A percentile compares a stretch with the other conserved stretches of the same genome.
These are phyloP conservation scores for Linepithema humile DNA, from an alignment of 1,140 invertebrate genomes.

Conservation along the genomic window DNA sequence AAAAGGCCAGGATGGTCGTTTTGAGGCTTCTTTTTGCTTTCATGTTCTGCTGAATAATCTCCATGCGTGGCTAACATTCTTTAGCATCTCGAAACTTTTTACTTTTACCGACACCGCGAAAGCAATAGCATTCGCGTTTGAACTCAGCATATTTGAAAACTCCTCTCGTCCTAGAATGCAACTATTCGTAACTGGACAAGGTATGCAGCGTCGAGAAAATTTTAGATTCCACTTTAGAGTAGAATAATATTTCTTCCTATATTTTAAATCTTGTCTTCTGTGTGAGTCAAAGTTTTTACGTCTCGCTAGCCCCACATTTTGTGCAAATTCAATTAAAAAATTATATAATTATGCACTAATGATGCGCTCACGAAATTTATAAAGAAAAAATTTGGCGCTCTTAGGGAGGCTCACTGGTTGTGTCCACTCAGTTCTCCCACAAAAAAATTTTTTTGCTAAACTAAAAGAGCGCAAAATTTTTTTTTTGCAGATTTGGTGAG, in stretches of 20 bases:
- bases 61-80: conserved; percentile 20
- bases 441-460: no score
- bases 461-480: no score
- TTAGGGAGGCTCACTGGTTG: no score
- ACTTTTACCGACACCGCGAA: conserved; percentile 52
- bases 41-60: conserved; percentile 16
- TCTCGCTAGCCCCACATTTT: neutral
- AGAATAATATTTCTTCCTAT: conserved; percentile 15
- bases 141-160: conserved; percentile 69
- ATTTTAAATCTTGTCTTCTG: neutral
- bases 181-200: conserved; percentile 30
- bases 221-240: neutral
- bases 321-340: no score
- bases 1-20: no score
- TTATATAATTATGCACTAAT: no score
- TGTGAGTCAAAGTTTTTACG: neutral
- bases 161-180: conserved; percentile 37
- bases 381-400: no score
- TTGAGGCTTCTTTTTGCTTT: neutral
- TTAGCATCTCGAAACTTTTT: conserved; percentile 60
- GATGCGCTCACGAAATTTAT: no score
- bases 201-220: neutral
- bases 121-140: conserved; percentile 65
- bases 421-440: no score
- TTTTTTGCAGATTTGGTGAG: no score